Evolutionary conservation across 2,797 vertebrate species (phyloP).

Genomic region (Neosalanx taihuensis): DNA sequence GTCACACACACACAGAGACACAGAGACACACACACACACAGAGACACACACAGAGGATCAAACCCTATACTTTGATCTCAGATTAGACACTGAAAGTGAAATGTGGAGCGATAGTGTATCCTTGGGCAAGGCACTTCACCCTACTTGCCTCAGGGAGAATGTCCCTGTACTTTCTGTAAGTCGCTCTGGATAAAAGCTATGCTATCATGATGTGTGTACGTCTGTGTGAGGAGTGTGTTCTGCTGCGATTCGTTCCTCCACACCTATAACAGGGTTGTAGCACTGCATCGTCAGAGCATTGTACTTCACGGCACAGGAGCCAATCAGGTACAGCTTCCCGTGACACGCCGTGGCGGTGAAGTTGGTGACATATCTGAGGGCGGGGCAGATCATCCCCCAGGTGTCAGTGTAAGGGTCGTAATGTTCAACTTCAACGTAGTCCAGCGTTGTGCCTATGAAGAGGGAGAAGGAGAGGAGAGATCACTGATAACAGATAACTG

Average conservation of each 20-base stretch:
- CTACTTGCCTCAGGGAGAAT: no score
- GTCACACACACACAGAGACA: slow-evolving; percentile 26
- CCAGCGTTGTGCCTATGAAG: slow-evolving; percentile 80
- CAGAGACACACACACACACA: not conserved
- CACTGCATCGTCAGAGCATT: slow-evolving; percentile 94
- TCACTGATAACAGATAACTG: not conserved
- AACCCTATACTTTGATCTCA: no score
- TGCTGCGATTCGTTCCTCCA: not conserved
- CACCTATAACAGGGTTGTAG: slow-evolving; percentile 94
- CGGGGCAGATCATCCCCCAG: slow-evolving; percentile 82
- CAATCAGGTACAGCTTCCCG: slow-evolving; percentile 92
- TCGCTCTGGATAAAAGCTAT: no score
- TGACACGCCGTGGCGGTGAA: slow-evolving; percentile 84
- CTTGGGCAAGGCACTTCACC: no score
- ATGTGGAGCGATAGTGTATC: no score
- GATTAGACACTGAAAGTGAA: no score
- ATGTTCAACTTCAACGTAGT: slow-evolving; percentile 86
- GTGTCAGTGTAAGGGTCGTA: slow-evolving; percentile 89
- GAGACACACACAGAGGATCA: no score
- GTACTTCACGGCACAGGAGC: slow-evolving; percentile 95
- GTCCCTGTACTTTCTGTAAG: no score
- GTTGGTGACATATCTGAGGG: slow-evolving; percentile 92
- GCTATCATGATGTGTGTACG: no score
- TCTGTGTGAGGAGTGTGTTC: not conserved
- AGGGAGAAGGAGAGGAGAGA: not conserved